Evolutionary conservation across 2,888 invertebrate genomes (phyloP).

Genomic region (Cepaea hortensis): DNA sequence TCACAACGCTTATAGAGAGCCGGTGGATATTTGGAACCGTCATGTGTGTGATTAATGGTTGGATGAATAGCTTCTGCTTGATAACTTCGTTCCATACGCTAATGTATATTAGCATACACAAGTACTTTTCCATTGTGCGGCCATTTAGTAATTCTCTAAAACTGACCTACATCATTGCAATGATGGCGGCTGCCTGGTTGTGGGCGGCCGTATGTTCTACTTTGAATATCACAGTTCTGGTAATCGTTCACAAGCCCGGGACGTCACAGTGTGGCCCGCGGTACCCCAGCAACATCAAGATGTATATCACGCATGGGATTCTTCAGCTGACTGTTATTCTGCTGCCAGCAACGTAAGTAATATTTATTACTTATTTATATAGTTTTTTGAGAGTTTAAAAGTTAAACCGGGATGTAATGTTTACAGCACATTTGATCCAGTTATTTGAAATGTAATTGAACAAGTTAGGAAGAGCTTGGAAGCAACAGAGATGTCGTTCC

Average conservation of each 20-base stretch:
- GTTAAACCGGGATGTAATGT: no score
- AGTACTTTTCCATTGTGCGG: slow-evolving; percentile 76
- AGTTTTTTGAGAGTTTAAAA: no score
- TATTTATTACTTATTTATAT: no score
- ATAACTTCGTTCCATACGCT: slow-evolving; percentile 77
- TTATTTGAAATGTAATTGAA: no score
- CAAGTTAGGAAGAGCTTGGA: no score
- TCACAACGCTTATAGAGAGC: slow-evolving; percentile 75
- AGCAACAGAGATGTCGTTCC: no score
- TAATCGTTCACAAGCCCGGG: slow-evolving; percentile 67
- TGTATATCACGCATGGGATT: slow-evolving; percentile 71
- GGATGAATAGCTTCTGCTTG: slow-evolving; percentile 76
- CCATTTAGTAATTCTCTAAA: slow-evolving; percentile 76
- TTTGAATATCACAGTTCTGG: slow-evolving; percentile 74
- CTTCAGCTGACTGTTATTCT: slow-evolving; percentile 66
- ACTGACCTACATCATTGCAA: slow-evolving; percentile 71
- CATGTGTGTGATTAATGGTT: slow-evolving; percentile 76
- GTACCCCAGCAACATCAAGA: slow-evolving; percentile 67
- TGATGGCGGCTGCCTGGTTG: slow-evolving; percentile 76
- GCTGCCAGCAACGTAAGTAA: slow-evolving; percentile 42
- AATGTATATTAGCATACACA: slow-evolving; percentile 77
- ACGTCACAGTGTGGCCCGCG: slow-evolving; percentile 77
- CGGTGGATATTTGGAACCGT: slow-evolving; percentile 73
- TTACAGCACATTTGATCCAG: no score
- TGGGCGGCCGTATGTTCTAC: slow-evolving; percentile 76